phyloP scores from a whole-genome alignment of 2,797 vertebrate species.

The Notoglanidium macrostoma region DNA sequence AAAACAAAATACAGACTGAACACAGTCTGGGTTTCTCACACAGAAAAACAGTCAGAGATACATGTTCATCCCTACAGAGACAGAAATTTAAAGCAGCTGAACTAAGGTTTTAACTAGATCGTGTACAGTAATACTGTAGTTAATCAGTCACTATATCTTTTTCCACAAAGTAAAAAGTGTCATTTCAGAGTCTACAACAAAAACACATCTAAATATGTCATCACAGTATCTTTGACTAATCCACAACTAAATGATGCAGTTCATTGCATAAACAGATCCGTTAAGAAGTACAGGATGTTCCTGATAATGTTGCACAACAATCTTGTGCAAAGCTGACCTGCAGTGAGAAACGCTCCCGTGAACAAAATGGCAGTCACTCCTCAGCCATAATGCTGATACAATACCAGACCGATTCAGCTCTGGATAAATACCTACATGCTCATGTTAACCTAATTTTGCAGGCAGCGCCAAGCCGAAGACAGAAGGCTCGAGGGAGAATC shows the following conservation, averaged over 20 bases:
- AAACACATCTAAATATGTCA: neutral
- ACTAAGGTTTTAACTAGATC: neutral
- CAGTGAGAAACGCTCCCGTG: neutral
- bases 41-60: neutral
- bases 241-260: neutral
- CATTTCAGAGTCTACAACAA: neutral
- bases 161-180: neutral
- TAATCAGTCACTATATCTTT: neutral
- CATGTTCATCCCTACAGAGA: neutral
- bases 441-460: slow-evolving; percentile 41
- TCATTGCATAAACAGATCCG: neutral
- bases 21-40: neutral
- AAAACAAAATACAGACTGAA: neutral
- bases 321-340: neutral
- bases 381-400: neutral
- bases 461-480: neutral
- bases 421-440: slow-evolving; percentile 27
- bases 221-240: neutral
- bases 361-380: slow-evolving; percentile 23
- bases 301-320: neutral
- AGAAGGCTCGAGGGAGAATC: slow-evolving; percentile 52
- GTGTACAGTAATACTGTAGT: too few species aligned
- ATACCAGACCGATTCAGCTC: neutral
- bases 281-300: neutral
- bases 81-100: too few species aligned